These are phyloP conservation scores for Caenorhabditis sp. DNA, from an alignment of 2,888 invertebrate genomes.

Conservation along the genomic window DNA sequence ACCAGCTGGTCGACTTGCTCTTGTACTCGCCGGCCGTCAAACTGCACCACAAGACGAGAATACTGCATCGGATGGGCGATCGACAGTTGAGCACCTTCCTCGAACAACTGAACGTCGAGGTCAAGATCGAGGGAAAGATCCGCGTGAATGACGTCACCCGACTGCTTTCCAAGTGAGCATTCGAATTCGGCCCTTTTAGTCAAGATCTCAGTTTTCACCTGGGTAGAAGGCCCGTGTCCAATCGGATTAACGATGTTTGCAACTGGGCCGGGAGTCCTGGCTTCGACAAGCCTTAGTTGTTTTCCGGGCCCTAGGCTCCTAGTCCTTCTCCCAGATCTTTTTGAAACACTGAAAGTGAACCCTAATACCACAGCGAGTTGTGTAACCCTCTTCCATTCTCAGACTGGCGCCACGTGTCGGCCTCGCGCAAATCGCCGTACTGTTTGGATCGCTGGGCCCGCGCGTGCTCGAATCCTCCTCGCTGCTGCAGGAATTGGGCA, in stretches of 20 bases:
- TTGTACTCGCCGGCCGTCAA: slow-evolving; percentile 24
- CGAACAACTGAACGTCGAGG: slow-evolving; percentile 26
- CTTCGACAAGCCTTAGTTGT: too few species aligned
- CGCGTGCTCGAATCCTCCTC: slow-evolving; percentile 19
- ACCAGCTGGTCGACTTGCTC: slow-evolving; percentile 23
- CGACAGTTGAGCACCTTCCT: slow-evolving; percentile 12
- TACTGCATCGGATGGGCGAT: slow-evolving; percentile 15
- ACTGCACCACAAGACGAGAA: slow-evolving; percentile 18
- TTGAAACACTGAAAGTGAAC: background rate
- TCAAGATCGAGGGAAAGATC: slow-evolving; percentile 12
- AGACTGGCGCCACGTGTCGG: slow-evolving; percentile 1
- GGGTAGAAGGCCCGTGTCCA: too few species aligned
- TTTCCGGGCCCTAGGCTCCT: too few species aligned
- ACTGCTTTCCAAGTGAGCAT: slow-evolving; percentile 3
- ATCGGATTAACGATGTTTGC: too few species aligned
- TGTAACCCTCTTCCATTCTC: background rate
- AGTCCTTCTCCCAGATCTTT: background rate
- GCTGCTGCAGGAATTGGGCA: slow-evolving; percentile 21
- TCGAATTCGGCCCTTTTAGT: too few species aligned
- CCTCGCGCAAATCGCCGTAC: background rate
- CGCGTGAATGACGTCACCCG: slow-evolving; percentile 1
- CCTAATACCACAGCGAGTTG: too few species aligned
- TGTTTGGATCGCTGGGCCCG: slow-evolving; percentile 11
- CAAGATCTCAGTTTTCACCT: too few species aligned
- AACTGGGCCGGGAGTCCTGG: too few species aligned